Evolutionary conservation across 1,140 invertebrate genomes (phyloP), one percentile per base, ranked within the genome.

Genomic region (Pissodes strobi): DNA sequence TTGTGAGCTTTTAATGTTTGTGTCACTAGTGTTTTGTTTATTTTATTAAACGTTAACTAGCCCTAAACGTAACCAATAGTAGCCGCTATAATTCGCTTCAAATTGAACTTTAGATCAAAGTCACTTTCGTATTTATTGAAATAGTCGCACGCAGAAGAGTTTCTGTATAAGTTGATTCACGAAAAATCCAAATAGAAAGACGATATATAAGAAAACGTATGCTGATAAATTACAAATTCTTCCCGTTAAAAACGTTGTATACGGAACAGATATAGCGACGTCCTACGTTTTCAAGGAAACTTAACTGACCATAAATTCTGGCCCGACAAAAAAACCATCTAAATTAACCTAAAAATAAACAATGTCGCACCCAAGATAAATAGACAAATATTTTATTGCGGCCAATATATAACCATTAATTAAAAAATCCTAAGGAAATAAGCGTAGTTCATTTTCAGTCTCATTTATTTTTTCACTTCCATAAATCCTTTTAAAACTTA

Each of bases 401-500:
- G 17, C 53, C 19, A 17, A 18, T 56, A 56, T 39, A 43, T 43
- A 23, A 43, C 25, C 6, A 17, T 27, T 56, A 41, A 56, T 56
- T 56, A 56, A 56, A 56, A 38, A 5, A 37, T 17, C 9, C 15
- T n/a, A 55, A 17, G 52, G 23, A 55, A 55, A 25, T 25, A 55
- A 38, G 23, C 25, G 15, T 25, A 51, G 17, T 38, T 13, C 30
- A 39, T 56, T 41, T 41, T 23, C 53, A 43, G 38, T 27, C 39
- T 56, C 37, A 43, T 56, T 56, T 41, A 56, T 56, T 41, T 41
- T 43, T 56, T 27, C 39, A 15, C 53, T 43, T 5, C 15, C 19
- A 56, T 56, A 56, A 56, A 56, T 56, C 21, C 53, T 13, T 56
- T 56, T 17, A 43, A 41, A 43, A 23, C 8, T 21, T 43, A 56